Evolutionary conservation across 1,140 invertebrate genomes (phyloP).

Genomic region (Apis cerana): DNA sequence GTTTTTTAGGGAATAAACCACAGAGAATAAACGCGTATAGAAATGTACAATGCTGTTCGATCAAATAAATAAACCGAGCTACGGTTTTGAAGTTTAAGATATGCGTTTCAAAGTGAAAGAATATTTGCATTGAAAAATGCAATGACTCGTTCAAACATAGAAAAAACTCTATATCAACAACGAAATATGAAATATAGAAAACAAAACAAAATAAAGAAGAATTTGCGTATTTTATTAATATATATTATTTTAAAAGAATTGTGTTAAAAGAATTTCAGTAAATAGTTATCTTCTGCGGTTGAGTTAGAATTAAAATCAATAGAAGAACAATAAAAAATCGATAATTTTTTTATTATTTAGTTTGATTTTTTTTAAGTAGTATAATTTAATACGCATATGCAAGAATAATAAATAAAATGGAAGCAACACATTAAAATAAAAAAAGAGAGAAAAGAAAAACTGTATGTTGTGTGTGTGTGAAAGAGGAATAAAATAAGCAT

Average conservation of each 20-base stretch:
- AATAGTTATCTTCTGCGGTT: not conserved
- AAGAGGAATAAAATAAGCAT: not conserved
- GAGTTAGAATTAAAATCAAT: not conserved
- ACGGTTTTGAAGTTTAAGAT: not conserved
- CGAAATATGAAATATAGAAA: not conserved
- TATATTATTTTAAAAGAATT: not conserved
- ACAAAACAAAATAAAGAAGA: not conserved
- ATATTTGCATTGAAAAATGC: not conserved
- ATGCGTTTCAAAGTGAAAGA: not conserved
- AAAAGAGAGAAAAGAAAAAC: not conserved
- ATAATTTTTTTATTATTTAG: not conserved
- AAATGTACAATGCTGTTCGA: not conserved
- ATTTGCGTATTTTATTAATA: not conserved
- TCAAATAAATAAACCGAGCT: not conserved
- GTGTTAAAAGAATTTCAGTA: not conserved
- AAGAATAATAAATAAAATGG: not conserved
- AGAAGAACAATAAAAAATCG: not conserved
- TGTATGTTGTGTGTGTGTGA: conserved; percentile 5
- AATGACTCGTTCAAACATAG: not conserved
- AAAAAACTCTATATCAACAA: not conserved
- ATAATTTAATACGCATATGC: not conserved
- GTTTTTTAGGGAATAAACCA: not conserved
- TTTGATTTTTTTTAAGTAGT: not conserved
- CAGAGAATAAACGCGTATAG: no score
- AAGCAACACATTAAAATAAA: not conserved